Evolutionary conservation across 1,140 invertebrate species (phyloP), one percentile per base, ranked within the genome.

Genomic region (Platorchestia sp.): DNA sequence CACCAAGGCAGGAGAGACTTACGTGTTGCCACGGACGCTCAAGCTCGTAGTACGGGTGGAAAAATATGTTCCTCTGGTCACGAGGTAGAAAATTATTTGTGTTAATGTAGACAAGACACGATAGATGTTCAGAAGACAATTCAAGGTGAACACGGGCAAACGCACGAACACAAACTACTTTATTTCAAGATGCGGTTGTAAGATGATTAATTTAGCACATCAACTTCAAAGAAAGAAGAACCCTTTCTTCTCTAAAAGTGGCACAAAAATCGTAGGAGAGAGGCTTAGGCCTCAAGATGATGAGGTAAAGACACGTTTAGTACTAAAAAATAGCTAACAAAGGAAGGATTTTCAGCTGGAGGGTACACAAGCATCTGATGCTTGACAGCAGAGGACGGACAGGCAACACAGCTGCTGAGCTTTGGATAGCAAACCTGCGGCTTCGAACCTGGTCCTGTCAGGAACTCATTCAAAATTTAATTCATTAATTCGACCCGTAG

Each of bases 21-120:
- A 96, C 96, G 95, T 96, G 96, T 95, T 95, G 95, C 95, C 95
- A 96, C 87, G 95, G 90, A 95, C 96, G 89, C 95, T 96, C 96
- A 95, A 96, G 95, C 96, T 96, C 96, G 96, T 96, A 96, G 96
- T 96, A 96, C 95, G 95, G 95, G 96, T 96, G 96, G 96, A 96
- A 96, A 95, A 96, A 96, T 96, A 96, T 96, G 96, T 96, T 96
- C 96, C 96, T 96, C 96, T 96, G 96, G 96, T 95, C 95, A 95
- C 95, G 87, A 95, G 91, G 40, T n/a, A 45, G 36, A 93, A 42
- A 90, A 90, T 90, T 90, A 90, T 90, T 3, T 43, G 27, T 3
- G 87, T 90, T 90, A 90, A 90, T 90, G 87, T 45, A 43, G 44
- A 90, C 44, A 43, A 1, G 41, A 44, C 44, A 90, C 87, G 0